phyloP scores from a whole-genome alignment of 2,888 invertebrate genomes.

The Gasteruption jaculator region DNA sequence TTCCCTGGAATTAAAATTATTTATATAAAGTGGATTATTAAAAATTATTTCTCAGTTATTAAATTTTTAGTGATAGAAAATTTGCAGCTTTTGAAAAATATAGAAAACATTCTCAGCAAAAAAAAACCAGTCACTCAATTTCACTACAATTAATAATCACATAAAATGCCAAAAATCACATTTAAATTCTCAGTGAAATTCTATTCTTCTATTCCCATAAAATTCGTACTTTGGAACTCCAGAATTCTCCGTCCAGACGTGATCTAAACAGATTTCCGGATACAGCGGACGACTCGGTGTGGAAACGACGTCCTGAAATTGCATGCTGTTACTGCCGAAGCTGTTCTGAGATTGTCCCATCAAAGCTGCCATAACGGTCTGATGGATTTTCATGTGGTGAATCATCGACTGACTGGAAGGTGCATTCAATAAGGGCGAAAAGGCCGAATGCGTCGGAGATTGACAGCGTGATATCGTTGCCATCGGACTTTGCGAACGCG shows the following conservation, averaged over 20 bases:
- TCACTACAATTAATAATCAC: too few species aligned
- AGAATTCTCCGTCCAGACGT: constrained; percentile 79
- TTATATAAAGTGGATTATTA: not conserved
- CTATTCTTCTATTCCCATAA: too few species aligned
- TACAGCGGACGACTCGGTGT: constrained; percentile 61
- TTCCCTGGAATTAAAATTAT: constrained; percentile 46
- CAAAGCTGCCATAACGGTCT: constrained; percentile 38
- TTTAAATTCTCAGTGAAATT: too few species aligned
- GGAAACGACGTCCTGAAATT: constrained; percentile 33
- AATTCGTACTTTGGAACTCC: constrained; percentile 43
- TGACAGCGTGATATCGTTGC: constrained; percentile 53
- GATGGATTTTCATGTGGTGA: constrained; percentile 41
- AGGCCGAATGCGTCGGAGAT: constrained; percentile 45
- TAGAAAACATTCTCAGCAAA: too few species aligned
- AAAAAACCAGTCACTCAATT: too few species aligned
- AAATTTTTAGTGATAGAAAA: too few species aligned
- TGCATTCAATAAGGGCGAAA: constrained; percentile 37
- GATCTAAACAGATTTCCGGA: constrained; percentile 84
- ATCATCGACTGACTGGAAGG: constrained; percentile 29
- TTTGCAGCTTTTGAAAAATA: too few species aligned
- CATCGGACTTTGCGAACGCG: constrained; percentile 55
- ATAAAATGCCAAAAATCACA: too few species aligned
- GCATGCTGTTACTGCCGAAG: constrained; percentile 34
- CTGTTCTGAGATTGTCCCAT: constrained; percentile 35
- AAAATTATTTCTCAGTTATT: not conserved